A percentile compares a stretch with the other conserved stretches of the same genome.
phyloP scores from a whole-genome alignment of 2,113 vertebrate genomes.

The Phodopus roborovskii region DNA sequence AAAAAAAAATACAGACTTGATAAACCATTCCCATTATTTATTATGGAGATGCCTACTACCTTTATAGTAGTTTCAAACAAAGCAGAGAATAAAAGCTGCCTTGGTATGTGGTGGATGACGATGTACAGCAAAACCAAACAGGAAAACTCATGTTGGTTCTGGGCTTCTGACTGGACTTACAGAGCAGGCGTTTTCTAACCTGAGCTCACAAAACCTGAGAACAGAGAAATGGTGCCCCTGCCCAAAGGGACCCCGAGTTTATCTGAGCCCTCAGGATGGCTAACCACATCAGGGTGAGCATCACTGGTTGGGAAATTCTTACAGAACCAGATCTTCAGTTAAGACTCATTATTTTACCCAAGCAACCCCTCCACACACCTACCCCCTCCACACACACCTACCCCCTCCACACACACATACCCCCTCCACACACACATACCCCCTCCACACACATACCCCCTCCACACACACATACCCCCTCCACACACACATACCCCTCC shows the following conservation, averaged over 20 bases:
- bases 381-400: background rate
- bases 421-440: too few relatives aligned
- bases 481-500: too few relatives aligned
- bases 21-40: background rate
- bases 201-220: background rate
- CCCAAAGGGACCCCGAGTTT: background rate
- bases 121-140: background rate
- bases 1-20: too few relatives aligned
- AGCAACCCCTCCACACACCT: background rate
- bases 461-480: too few relatives aligned
- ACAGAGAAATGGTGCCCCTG: rapidly evolving
- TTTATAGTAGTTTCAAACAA: constrained; percentile 28
- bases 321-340: background rate
- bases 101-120: background rate
- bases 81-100: background rate
- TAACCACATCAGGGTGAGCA: background rate
- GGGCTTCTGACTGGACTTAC: background rate
- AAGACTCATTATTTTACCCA: constrained; percentile 36
- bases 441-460: too few relatives aligned
- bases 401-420: too few relatives aligned
- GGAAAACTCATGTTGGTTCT: background rate
- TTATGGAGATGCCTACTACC: background rate
- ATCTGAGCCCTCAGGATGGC: background rate
- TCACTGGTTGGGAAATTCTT: background rate
- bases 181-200: background rate